These are phyloP conservation scores for Rotaria magnacalcarata DNA, from an alignment of 2,888 invertebrate species.

Conservation along the genomic window DNA sequence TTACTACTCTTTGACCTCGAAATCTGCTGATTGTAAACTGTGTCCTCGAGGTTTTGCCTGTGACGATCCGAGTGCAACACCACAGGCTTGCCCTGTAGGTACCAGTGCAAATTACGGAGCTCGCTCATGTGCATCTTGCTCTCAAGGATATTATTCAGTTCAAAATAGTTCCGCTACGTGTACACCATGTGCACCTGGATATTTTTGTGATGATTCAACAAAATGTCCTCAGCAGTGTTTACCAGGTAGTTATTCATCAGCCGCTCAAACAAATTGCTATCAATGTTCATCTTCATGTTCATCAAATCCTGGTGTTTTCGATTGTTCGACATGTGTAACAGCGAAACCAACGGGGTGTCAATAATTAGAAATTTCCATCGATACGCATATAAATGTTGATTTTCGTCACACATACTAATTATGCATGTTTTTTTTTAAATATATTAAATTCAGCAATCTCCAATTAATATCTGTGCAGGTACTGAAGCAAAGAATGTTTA, in stretches of 20 bases:
- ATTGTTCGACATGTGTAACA: constrained; percentile 8
- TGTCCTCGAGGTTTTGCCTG: not conserved
- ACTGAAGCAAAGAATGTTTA: no score
- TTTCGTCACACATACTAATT: no score
- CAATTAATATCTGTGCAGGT: no score
- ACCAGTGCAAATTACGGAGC: not conserved
- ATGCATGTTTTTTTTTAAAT: no score
- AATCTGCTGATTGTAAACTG: not conserved
- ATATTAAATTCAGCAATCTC: no score
- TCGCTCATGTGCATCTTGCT: not conserved
- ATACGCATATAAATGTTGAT: not conserved
- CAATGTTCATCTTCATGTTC: not conserved
- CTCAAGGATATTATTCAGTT: not conserved
- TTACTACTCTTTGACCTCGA: not conserved
- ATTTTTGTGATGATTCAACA: not conserved
- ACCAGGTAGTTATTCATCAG: not conserved
- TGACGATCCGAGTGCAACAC: not conserved
- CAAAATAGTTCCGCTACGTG: not conserved
- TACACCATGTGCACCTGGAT: not conserved
- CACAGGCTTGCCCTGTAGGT: not conserved
- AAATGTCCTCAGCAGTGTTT: not conserved
- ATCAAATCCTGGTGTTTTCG: not conserved
- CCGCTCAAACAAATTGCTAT: not conserved
- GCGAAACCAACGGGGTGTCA: not conserved
- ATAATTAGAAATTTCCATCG: not conserved